Evolutionary conservation across 2,113 vertebrate genomes (phyloP).

Genomic region (Forbesichthys agassizii): DNA sequence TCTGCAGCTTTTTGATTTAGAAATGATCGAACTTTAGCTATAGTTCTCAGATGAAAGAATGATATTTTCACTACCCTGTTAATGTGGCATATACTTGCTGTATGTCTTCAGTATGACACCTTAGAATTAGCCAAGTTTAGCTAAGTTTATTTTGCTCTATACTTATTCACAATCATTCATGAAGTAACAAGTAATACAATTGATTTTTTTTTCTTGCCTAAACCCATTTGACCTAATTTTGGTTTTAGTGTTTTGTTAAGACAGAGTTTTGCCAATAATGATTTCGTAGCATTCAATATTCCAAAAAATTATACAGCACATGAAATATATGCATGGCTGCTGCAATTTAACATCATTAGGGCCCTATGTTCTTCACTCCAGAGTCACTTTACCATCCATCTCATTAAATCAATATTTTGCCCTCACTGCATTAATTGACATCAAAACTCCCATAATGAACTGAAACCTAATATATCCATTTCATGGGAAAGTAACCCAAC

Average conservation of each 20-base stretch:
- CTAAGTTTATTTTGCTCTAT: no score
- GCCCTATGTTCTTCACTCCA: conserved; percentile 24
- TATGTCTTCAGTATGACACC: no score
- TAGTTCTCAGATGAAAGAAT: no score
- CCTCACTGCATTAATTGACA: conserved; percentile 34
- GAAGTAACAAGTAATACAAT: background rate
- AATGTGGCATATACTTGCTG: no score
- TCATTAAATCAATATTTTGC: conserved; percentile 50
- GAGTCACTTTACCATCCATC: conserved; percentile 31
- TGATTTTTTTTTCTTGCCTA: background rate
- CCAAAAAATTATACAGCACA: conserved; percentile 6
- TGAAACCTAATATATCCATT: conserved; percentile 14
- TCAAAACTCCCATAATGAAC: conserved; percentile 36
- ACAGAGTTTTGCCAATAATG: no score
- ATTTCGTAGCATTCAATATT: background rate
- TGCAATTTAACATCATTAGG: conserved; percentile 17
- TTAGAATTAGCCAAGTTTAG: no score
- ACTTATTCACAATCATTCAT: background rate
- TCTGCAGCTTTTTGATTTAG: no score
- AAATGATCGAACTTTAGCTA: no score
- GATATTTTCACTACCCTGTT: no score
- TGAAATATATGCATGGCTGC: background rate
- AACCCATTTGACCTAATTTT: no score
- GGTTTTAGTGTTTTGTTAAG: no score
- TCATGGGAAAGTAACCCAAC: conserved; percentile 2